A percentile compares a stretch with the other conserved stretches of the same genome.
Evolutionary conservation across 2,113 vertebrate genomes (phyloP).

Genomic region (Microcebus murinus): DNA sequence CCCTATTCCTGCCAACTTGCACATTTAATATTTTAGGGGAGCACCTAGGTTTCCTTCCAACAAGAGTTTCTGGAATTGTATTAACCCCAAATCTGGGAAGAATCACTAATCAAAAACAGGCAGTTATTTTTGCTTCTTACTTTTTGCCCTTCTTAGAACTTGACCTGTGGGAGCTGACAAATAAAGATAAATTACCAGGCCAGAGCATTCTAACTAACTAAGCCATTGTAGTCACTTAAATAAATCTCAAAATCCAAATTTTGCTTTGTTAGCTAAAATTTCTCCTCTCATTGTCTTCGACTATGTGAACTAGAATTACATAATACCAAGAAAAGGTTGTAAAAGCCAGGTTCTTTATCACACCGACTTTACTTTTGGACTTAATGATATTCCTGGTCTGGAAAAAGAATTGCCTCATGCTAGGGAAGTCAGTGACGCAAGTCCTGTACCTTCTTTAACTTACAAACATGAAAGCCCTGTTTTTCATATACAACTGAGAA

Average conservation of each 20-base stretch:
- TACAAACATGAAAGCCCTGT: background rate
- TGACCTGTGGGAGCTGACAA: constrained; percentile 80
- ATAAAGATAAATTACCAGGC: constrained; percentile 85
- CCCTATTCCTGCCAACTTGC: background rate
- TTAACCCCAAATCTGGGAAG: background rate
- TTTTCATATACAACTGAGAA: background rate
- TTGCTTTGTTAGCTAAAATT: constrained; percentile 77
- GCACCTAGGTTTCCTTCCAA: background rate
- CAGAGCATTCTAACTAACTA: constrained; percentile 76
- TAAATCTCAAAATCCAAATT: constrained; percentile 74
- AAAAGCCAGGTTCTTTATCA: background rate
- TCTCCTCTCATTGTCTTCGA: constrained; percentile 32
- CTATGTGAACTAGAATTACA: constrained; percentile 2
- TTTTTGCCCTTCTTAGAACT: constrained; percentile 81
- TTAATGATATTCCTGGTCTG: background rate
- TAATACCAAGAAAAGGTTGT: background rate
- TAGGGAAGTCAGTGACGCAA: background rate
- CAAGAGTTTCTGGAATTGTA: background rate
- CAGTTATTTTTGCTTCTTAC: constrained; percentile 77
- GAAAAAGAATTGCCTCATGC: background rate
- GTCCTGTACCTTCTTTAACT: background rate
- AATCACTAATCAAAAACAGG: constrained; percentile 48
- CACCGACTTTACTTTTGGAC: background rate
- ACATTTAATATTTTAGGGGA: background rate
- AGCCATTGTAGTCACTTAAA: constrained; percentile 77